Conservation (phyloP, 2,888 invertebrate species). For the Ectropis crepuscularia region DNA sequence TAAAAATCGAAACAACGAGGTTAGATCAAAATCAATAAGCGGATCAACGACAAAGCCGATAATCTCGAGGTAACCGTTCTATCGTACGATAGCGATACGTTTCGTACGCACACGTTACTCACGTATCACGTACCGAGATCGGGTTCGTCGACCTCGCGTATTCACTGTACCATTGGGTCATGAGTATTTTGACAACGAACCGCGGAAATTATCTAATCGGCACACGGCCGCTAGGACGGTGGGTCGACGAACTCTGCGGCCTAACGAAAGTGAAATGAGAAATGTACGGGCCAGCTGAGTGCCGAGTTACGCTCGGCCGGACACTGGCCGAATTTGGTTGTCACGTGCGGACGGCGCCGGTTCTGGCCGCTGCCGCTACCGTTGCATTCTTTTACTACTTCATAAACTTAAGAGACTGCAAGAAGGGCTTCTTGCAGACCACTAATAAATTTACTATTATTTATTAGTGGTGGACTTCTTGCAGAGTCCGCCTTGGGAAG, state of each 20-base stretch:
- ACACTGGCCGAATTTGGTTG: conserved; percentile 56
- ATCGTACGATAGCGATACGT: conserved; percentile 61
- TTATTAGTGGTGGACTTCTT: too few relatives aligned
- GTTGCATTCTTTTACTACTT: neutral
- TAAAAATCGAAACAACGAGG: conserved; percentile 37
- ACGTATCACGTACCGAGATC: conserved; percentile 68
- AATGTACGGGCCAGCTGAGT: conserved; percentile 57
- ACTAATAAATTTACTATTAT: too few relatives aligned
- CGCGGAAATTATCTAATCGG: conserved; percentile 84
- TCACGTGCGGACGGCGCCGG: neutral
- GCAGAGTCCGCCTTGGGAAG: too few relatives aligned
- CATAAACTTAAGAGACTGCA: too few relatives aligned
- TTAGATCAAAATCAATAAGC: conserved; percentile 39
- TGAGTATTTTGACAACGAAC: conserved; percentile 83
- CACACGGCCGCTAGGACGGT: conserved; percentile 80
- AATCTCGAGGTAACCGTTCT: conserved; percentile 56
- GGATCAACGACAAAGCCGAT: conserved; percentile 38
- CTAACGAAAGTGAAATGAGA: conserved; percentile 81
- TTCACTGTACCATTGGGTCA: conserved; percentile 84
- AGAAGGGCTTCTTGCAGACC: too few relatives aligned
- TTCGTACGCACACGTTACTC: conserved; percentile 50
- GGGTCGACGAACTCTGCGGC: conserved; percentile 71
- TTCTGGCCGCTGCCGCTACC: neutral
- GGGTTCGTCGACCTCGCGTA: conserved; percentile 72
- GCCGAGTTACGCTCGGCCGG: conserved; percentile 42